Evolutionary conservation across 2,113 vertebrate genomes (phyloP).

Genomic region (Baryphthengus martii): DNA sequence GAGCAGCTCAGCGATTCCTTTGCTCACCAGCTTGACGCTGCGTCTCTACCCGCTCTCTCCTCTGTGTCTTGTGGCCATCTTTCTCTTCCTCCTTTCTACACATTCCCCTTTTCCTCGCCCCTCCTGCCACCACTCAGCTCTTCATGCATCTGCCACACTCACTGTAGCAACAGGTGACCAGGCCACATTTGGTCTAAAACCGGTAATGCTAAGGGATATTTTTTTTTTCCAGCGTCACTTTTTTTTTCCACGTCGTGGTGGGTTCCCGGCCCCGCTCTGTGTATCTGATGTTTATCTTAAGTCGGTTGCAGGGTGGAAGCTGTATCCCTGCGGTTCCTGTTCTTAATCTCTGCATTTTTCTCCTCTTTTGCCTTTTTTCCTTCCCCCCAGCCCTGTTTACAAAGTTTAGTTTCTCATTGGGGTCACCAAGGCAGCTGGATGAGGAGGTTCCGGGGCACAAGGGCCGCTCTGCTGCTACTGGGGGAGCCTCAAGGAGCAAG

Average conservation of each 20-base stretch:
- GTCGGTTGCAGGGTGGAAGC: slow-evolving; percentile 32
- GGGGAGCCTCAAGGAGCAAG: background rate
- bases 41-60: background rate
- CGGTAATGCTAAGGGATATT: background rate
- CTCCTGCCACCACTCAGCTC: background rate
- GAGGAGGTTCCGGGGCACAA: background rate
- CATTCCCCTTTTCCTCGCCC: background rate
- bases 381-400: background rate
- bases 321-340: slow-evolving; percentile 53
- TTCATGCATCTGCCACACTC: background rate
- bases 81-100: background rate
- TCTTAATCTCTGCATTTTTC: slow-evolving; percentile 49
- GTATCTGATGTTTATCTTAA: slow-evolving; percentile 60
- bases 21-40: background rate
- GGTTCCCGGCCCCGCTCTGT: background rate
- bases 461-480: background rate
- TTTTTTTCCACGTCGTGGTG: background rate
- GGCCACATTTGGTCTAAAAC: background rate
- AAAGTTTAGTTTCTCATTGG: background rate
- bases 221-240: background rate
- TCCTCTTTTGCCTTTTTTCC: background rate
- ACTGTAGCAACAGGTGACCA: background rate
- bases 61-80: rapidly evolving
- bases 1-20: background rate
- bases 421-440: background rate